Conservation (phyloP, 2,888 invertebrate genomes). For the Epinotia bilunana region DNA sequence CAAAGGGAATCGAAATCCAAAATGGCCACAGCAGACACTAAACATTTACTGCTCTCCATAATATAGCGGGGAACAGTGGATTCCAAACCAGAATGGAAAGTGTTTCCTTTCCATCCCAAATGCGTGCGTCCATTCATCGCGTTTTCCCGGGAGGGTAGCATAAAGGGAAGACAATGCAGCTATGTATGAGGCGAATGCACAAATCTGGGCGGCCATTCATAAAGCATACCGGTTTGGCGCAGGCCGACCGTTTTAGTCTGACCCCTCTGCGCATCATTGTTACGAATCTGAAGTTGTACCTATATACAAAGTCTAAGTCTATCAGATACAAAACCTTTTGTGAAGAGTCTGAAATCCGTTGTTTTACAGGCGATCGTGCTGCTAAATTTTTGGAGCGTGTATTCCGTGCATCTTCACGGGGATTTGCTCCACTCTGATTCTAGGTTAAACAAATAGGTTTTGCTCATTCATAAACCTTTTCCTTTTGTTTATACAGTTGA, state of each 20-base stretch:
- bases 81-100: slow-evolving; percentile 40
- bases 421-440: too few relatives aligned
- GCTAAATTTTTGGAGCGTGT: too few relatives aligned
- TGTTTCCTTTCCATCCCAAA: slow-evolving; percentile 59
- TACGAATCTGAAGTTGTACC: neutral
- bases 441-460: too few relatives aligned
- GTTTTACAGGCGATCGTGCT: too few relatives aligned
- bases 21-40: slow-evolving; percentile 32
- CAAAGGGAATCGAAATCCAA: slow-evolving; percentile 35
- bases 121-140: slow-evolving; percentile 42
- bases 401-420: too few relatives aligned
- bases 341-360: too few relatives aligned
- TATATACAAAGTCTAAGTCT: too few relatives aligned
- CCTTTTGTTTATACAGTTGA: slow-evolving; percentile 19
- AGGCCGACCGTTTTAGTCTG: neutral
- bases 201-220: slow-evolving; percentile 17
- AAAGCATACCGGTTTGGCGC: neutral
- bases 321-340: too few relatives aligned
- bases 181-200: slow-evolving; percentile 35
- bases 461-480: neutral
- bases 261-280: neutral
- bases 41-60: slow-evolving; percentile 34
- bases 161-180: slow-evolving; percentile 39
- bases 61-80: slow-evolving; percentile 20
- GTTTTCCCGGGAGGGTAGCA: slow-evolving; percentile 33